Percentiles rank a stretch among this genome's conserved stretches.
Evolutionary conservation across 2,888 invertebrate genomes (phyloP).

Genomic region (Drosophila siamana): DNA sequence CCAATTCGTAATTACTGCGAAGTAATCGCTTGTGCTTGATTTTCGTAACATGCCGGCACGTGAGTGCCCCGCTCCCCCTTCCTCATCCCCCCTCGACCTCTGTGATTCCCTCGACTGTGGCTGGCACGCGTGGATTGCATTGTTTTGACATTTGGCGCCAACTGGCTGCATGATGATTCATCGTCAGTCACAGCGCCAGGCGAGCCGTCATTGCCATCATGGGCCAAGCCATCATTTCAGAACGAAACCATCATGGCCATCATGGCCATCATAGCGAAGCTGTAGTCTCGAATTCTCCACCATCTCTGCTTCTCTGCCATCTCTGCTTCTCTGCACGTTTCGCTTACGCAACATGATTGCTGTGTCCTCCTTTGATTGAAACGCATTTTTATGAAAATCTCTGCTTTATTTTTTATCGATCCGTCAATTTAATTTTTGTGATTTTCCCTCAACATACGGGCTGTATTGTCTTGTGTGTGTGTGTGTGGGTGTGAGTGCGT

Average conservation of each 20-base stretch:
- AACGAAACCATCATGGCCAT: conserved; percentile 22
- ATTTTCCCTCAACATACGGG: conserved; percentile 19
- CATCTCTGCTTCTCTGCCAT: conserved; percentile 23
- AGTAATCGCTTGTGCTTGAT: conserved; percentile 61
- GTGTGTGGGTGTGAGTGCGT: neutral
- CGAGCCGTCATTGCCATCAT: conserved; percentile 21
- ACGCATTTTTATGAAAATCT: conserved; percentile 73
- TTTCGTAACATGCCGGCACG: conserved; percentile 41
- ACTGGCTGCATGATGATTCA: conserved; percentile 73
- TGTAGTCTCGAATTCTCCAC: conserved; percentile 3
- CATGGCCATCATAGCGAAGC: conserved; percentile 19
- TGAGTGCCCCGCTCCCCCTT: conserved; percentile 4
- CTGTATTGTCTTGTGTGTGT: conserved; percentile 1
- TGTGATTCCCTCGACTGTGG: too few species aligned
- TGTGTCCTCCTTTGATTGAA: conserved; percentile 56
- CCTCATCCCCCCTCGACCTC: neutral
- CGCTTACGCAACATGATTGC: too few species aligned
- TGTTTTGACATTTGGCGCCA: conserved; percentile 78
- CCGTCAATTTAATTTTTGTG: conserved; percentile 69
- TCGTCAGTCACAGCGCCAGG: conserved; percentile 35
- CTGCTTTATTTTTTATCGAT: conserved; percentile 70
- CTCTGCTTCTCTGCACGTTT: conserved; percentile 12
- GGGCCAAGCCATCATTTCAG: conserved; percentile 33
- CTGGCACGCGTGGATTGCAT: conserved; percentile 66
- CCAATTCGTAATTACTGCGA: conserved; percentile 67